Percentiles rank a stretch among this genome's conserved stretches.
Conservation (phyloP, 2,888 invertebrate genomes). For the Pseudococcus jackbeardsleyi region DNA sequence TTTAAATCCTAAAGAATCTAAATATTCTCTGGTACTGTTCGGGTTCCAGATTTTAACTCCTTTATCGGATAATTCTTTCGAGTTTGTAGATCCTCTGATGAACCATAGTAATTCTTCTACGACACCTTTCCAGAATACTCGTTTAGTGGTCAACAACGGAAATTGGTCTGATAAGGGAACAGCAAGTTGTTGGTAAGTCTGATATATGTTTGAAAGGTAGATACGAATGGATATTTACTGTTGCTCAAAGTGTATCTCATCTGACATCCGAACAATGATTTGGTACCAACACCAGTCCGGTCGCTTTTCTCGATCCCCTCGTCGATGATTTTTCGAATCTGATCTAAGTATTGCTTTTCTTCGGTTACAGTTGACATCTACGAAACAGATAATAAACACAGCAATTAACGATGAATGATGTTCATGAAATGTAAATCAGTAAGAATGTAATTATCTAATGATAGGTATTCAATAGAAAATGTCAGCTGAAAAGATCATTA, state of each 20-base stretch:
- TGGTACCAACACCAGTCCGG: slow-evolving; percentile 91
- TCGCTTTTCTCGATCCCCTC: slow-evolving; percentile 78
- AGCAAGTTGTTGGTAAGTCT: background rate
- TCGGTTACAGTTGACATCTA: slow-evolving; percentile 70
- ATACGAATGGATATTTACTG: slow-evolving; percentile 69
- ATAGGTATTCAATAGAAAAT: no score
- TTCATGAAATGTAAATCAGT: no score
- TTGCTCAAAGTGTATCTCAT: slow-evolving; percentile 84
- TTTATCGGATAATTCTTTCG: slow-evolving; percentile 83
- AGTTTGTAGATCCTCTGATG: slow-evolving; percentile 90
- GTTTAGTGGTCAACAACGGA: slow-evolving; percentile 94
- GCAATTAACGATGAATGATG: no score
- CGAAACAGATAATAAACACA: no score
- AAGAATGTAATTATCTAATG: no score
- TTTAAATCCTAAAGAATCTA: slow-evolving; percentile 87
- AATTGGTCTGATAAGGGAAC: slow-evolving; percentile 72
- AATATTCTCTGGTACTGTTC: slow-evolving; percentile 89
- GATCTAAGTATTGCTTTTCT: slow-evolving; percentile 82
- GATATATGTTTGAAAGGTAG: background rate
- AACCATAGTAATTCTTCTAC: slow-evolving; percentile 97
- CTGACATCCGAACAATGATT: slow-evolving; percentile 91
- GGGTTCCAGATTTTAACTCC: slow-evolving; percentile 96
- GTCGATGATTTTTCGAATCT: slow-evolving; percentile 76
- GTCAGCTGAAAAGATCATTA: no score
- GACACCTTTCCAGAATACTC: slow-evolving; percentile 92